Conservation (phyloP, 2,888 invertebrate species). For the Lissocephala sabroskyi region DNA sequence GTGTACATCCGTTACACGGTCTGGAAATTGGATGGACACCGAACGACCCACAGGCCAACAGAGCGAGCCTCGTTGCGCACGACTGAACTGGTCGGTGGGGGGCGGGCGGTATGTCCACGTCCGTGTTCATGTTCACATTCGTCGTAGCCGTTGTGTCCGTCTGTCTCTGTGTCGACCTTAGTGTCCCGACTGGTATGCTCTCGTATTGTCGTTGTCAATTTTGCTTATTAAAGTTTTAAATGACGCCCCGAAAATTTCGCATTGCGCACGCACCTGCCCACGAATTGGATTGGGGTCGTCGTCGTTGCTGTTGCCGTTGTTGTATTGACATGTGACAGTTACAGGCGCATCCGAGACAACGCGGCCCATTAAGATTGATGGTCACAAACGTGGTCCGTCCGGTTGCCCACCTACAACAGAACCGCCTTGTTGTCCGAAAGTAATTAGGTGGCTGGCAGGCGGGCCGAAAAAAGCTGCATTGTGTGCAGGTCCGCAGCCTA, state of each 20-base stretch:
- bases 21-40: no score
- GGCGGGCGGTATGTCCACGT: no score
- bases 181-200: background rate
- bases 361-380: slow-evolving; percentile 56
- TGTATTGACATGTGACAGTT: slow-evolving; percentile 53
- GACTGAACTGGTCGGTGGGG: no score
- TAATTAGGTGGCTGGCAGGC: slow-evolving; percentile 39
- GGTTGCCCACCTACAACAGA: no score
- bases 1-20: slow-evolving; percentile 48
- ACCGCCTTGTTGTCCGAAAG: slow-evolving; percentile 48
- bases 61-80: no score
- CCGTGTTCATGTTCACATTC: no score
- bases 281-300: no score
- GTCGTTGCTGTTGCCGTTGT: no score
- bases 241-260: slow-evolving; percentile 59
- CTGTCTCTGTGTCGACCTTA: slow-evolving; percentile 1
- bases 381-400: no score
- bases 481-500: no score
- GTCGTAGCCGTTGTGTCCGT: slow-evolving; percentile 3
- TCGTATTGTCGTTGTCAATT: slow-evolving; percentile 39
- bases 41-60: no score
- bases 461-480: slow-evolving; percentile 8
- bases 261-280: slow-evolving; percentile 30
- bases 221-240: slow-evolving; percentile 61
- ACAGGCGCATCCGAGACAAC: slow-evolving; percentile 8